A percentile compares a stretch with the other conserved stretches of the same genome.
phyloP scores from a whole-genome alignment of 2,888 invertebrate species.

The Lepidocyrtoides sp. region DNA sequence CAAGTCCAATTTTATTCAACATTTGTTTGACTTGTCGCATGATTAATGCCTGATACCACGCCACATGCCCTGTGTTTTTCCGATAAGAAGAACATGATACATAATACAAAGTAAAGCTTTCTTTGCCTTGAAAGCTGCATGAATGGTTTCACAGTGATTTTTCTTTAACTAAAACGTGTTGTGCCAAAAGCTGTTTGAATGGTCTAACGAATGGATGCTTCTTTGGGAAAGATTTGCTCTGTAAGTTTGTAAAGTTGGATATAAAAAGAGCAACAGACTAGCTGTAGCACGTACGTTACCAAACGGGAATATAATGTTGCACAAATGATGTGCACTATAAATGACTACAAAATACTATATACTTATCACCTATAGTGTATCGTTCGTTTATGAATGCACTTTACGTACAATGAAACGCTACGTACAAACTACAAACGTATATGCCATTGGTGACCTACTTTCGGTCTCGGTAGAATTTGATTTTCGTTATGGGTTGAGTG shows the following conservation, averaged over 20 bases:
- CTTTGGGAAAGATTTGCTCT: background rate
- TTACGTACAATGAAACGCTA: slow-evolving; percentile 6
- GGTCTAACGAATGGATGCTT: background rate
- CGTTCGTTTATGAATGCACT: background rate
- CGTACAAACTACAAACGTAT: slow-evolving; percentile 17
- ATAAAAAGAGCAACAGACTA: slow-evolving; percentile 54
- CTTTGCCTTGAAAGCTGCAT: background rate
- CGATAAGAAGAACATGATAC: background rate
- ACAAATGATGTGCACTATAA: background rate
- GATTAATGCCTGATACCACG: background rate
- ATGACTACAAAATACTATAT: background rate
- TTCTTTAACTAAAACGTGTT: slow-evolving; percentile 14
- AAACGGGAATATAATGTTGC: background rate
- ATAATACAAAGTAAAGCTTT: background rate
- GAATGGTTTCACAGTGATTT: slow-evolving; percentile 20
- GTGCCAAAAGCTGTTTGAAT: slow-evolving; percentile 20
- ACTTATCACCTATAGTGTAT: too few species aligned
- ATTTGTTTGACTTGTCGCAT: slow-evolving; percentile 7
- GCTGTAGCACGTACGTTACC: slow-evolving; percentile 50
- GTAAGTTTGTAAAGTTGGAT: background rate
- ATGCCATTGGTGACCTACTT: slow-evolving; percentile 67
- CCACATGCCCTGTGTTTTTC: background rate
- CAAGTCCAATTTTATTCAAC: slow-evolving; percentile 31
- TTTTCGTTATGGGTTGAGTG: slow-evolving; percentile 54
- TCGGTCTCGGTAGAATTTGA: slow-evolving; percentile 69